A percentile compares a stretch with the other conserved stretches of the same genome.
Conservation (phyloP, 2,888 invertebrate species). For the Luperina testacea region DNA sequence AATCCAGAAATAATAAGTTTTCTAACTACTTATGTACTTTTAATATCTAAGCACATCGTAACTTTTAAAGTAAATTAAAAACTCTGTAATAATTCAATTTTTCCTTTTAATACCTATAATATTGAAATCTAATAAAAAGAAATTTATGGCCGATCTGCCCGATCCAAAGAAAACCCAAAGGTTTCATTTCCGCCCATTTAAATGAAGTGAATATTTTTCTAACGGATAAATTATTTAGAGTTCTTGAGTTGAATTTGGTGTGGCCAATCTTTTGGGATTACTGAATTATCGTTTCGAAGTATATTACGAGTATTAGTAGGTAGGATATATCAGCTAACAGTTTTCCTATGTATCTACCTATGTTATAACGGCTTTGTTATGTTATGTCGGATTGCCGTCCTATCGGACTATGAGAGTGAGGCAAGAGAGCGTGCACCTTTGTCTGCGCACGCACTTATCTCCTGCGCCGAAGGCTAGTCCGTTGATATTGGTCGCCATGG, state of each 20-base stretch:
- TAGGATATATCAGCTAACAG: neutral
- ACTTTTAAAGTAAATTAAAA: slow-evolving; percentile 33
- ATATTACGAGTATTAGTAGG: neutral
- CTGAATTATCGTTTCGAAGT: neutral
- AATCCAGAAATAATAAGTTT: neutral
- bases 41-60: slow-evolving; percentile 13
- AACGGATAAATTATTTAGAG: slow-evolving; percentile 57
- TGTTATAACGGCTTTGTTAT: too few species aligned
- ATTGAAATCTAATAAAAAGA: slow-evolving; percentile 68
- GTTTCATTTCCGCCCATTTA: slow-evolving; percentile 69
- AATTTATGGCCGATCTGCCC: slow-evolving; percentile 66
- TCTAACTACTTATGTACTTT: neutral
- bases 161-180: slow-evolving; percentile 66
- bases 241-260: slow-evolving; percentile 32
- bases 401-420: too few species aligned
- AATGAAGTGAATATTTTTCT: slow-evolving; percentile 63
- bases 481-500: too few species aligned
- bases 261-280: slow-evolving; percentile 14
- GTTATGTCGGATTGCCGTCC: too few species aligned
- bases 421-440: too few species aligned
- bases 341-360: neutral
- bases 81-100: slow-evolving; percentile 47
- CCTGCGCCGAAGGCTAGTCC: too few species aligned
- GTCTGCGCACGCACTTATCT: too few species aligned
- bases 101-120: slow-evolving; percentile 49